Evolutionary conservation across 1,140 invertebrate species (phyloP).

Genomic region (Plodia interpunctella): DNA sequence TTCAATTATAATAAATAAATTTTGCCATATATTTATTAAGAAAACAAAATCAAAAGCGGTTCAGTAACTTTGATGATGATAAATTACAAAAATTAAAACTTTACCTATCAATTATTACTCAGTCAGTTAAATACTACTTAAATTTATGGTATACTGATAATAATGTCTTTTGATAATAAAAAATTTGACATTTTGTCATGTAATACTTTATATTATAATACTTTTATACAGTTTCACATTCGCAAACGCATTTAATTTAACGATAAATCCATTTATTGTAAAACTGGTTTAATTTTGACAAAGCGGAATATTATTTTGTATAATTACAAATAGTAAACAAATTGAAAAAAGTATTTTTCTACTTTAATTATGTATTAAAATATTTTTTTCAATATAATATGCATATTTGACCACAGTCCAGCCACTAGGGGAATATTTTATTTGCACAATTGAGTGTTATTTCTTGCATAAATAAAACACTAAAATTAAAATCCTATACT

Average conservation of each 20-base stretch:
- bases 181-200: constrained; percentile 28
- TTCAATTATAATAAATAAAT: background rate
- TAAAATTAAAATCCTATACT: background rate
- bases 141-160: constrained; percentile 61
- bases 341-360: background rate
- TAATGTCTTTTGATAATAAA: constrained; percentile 42
- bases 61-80: background rate
- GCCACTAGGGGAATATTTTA: background rate
- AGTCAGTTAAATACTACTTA: constrained; percentile 30
- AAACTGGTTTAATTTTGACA: constrained; percentile 3
- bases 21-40: no score
- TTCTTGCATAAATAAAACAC: background rate
- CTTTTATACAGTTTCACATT: background rate
- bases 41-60: no score
- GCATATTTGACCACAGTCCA: background rate
- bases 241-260: background rate
- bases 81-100: background rate
- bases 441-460: background rate
- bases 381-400: background rate
- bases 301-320: constrained; percentile 1
- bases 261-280: constrained; percentile 1
- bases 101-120: background rate
- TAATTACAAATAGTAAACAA: background rate
- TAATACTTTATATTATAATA: constrained; percentile 16
- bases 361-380: background rate